A percentile compares a stretch with the other conserved stretches of the same genome.
These are phyloP conservation scores for Macrochelys suwanniensis DNA, from an alignment of 2,797 vertebrate genomes.

Conservation along the genomic window DNA sequence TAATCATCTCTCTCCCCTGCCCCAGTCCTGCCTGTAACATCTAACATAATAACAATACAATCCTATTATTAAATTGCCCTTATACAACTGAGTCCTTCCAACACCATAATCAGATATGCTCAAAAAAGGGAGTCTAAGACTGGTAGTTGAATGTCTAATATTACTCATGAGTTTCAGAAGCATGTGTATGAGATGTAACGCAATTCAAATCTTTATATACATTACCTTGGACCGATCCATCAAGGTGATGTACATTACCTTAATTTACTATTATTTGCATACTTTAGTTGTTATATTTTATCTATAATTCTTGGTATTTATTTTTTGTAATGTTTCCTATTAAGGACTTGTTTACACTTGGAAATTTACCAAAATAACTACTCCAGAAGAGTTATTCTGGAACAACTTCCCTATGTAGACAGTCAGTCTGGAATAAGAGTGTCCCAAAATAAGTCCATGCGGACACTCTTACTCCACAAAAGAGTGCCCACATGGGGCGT, in stretches of 20 bases:
- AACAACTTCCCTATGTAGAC: not conserved
- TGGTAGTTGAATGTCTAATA: not conserved
- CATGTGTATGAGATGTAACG: not conserved
- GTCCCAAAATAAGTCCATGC: not conserved
- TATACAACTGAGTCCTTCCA: accelerated
- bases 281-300: not conserved
- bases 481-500: not conserved
- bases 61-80: not conserved
- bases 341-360: not conserved
- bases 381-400: not conserved
- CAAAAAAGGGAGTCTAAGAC: not conserved
- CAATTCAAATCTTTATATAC: not conserved
- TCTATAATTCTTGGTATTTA: not conserved
- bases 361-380: not conserved
- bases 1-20: not conserved
- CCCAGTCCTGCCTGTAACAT: not conserved
- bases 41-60: not conserved
- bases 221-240: not conserved
- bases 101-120: not conserved
- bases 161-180: accelerated
- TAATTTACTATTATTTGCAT: not conserved
- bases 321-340: not conserved
- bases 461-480: not conserved
- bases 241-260: not conserved
- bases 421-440: not conserved